Conservation (phyloP, 2,888 invertebrate genomes). For the Nudaria mundana region DNA sequence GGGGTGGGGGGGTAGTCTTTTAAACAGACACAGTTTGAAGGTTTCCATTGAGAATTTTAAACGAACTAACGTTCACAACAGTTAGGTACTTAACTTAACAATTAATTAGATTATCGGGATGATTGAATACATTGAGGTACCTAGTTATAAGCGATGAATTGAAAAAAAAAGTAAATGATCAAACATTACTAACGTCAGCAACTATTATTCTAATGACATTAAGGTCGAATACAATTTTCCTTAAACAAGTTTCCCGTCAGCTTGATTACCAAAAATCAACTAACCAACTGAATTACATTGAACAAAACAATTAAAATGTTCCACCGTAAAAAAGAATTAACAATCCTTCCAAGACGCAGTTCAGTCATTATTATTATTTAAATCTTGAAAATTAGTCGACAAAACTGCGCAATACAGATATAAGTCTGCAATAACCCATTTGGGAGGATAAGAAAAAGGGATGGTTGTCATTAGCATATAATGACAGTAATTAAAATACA, state of each 20-base stretch:
- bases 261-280: constrained; percentile 77
- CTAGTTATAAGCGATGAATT: no score
- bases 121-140: no score
- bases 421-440: constrained; percentile 79
- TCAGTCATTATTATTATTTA: constrained; percentile 71
- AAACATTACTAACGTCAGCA: no score
- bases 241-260: constrained; percentile 72
- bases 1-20: no score
- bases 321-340: constrained; percentile 51
- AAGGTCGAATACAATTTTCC: no score
- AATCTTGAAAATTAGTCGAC: constrained; percentile 70
- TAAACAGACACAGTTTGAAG: no score
- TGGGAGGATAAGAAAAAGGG: constrained; percentile 81
- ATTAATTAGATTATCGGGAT: no score
- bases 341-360: constrained; percentile 51
- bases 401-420: constrained; percentile 70
- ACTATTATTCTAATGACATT: no score
- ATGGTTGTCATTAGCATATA: constrained; percentile 83
- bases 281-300: constrained; percentile 60
- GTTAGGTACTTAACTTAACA: no score
- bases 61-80: no score
- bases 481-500: constrained; percentile 88
- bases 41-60: no score
- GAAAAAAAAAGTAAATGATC: no score
- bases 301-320: constrained; percentile 69